Evolutionary conservation across 53 echinoderm and acorn worm species (phyloP).

Genomic region (Paracentrotus lividus): DNA sequence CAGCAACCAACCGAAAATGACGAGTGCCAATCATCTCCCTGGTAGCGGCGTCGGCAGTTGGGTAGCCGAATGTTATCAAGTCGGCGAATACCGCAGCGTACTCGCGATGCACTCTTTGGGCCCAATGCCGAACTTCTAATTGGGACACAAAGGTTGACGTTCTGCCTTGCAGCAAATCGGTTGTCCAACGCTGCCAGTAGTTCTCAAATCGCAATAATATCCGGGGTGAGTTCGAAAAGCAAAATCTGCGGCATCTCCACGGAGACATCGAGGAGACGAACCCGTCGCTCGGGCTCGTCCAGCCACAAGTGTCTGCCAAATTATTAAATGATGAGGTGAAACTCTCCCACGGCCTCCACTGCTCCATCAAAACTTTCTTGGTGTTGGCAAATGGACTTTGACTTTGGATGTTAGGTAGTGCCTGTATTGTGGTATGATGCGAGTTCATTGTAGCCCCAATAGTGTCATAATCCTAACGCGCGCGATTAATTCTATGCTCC

Average conservation of each 20-base stretch:
- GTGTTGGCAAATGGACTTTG: slow-evolving; percentile 25
- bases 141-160: slow-evolving; percentile 44
- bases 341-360: slow-evolving; percentile 50
- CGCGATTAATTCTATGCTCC: too few species aligned
- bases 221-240: slow-evolving; percentile 23
- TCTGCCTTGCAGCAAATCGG: slow-evolving; percentile 22
- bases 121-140: neutral
- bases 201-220: neutral
- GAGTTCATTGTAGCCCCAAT: too few species aligned
- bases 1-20: slow-evolving; percentile 56
- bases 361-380: slow-evolving; percentile 42
- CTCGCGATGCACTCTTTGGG: neutral
- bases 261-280: slow-evolving; percentile 67
- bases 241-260: slow-evolving; percentile 67
- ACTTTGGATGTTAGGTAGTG: too few species aligned
- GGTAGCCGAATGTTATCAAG: slow-evolving; percentile 58
- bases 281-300: slow-evolving; percentile 59
- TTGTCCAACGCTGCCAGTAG: neutral
- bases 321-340: slow-evolving; percentile 40
- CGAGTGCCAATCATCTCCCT: slow-evolving; percentile 66
- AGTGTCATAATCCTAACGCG: too few species aligned
- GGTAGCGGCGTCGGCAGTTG: slow-evolving; percentile 53
- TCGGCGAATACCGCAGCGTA: slow-evolving; percentile 55
- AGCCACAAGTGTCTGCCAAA: slow-evolving; percentile 61
- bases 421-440: too few species aligned